Base-by-base conservation (phyloP, 2,113 vertebrate species). In the Natator depressus region DNA sequence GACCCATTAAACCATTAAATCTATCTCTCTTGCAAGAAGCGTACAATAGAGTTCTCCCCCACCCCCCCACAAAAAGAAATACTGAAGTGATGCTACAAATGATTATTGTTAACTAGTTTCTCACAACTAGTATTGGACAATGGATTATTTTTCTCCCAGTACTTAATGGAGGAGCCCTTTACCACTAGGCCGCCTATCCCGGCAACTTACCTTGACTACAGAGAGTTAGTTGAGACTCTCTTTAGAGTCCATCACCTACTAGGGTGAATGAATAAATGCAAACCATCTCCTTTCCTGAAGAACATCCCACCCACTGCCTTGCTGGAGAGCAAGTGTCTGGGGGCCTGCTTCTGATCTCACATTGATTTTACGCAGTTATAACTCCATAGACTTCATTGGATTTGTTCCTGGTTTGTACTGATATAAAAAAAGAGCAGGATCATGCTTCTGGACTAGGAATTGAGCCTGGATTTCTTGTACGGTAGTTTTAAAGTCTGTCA, bases 181-280 rank as follows among this genome's bases (percentile, higher is more conserved):
- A 2, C n/a, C 22, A 31, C 47, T 42, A 8, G 22, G 80, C 38
- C 65, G 29, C 6, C 17, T 50, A 8, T 17, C 1, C 0, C 50
- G 75, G 51, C 47, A 29, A 12, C 4, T 90, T n/a, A 7, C 24
- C 84, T 62, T 2, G 16, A 24, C 82, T 47, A 57, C 76, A 24
- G 5, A 65, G 62, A 31, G 13, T 20, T 76, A 20, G 20, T 46
- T 76, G 72, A 76, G 72, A 76, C 22, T 38, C n/a, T 38, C n/a
- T 76, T 42, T 46, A 22, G 2, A 46, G 38, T 25, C 72, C 10
- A 25, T 94, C 53, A 75, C 65, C 11, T 80, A 3, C 22, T 75
- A 29, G 17, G 16, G 22, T 46, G 12, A 81, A 49, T 42, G 49
- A 49, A 49, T 49, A 38, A 2, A 11, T 46, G 42, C 46, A 94